phyloP scores from a whole-genome alignment of 2,888 invertebrate species.

The Acronicta psi region DNA sequence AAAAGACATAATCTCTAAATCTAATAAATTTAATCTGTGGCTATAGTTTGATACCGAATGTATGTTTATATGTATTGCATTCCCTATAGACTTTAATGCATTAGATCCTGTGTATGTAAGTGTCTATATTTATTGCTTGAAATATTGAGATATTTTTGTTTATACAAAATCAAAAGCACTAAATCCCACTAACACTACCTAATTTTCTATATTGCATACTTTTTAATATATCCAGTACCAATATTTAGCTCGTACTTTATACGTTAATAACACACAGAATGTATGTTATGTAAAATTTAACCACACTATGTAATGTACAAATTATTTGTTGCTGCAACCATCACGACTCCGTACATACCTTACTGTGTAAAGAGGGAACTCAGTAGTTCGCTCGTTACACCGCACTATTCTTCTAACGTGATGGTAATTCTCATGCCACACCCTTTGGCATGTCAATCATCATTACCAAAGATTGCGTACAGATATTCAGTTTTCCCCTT shows the following conservation, averaged over 20 bases:
- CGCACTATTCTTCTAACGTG: slow-evolving; percentile 54
- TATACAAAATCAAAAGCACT: background rate
- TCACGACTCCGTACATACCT: slow-evolving; percentile 57
- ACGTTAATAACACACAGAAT: slow-evolving; percentile 12
- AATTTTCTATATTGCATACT: slow-evolving; percentile 32
- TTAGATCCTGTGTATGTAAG: too few relatives aligned
- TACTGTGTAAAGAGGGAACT: slow-evolving; percentile 82
- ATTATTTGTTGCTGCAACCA: slow-evolving; percentile 78
- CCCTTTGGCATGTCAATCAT: slow-evolving; percentile 78
- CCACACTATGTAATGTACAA: slow-evolving; percentile 21
- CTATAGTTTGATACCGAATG: too few relatives aligned
- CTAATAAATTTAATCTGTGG: too few relatives aligned
- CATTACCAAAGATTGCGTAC: slow-evolving; percentile 76
- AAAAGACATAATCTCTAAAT: too few relatives aligned
- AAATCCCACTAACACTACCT: slow-evolving; percentile 6
- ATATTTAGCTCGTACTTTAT: slow-evolving; percentile 12
- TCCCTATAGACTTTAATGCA: too few relatives aligned
- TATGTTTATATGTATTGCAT: too few relatives aligned
- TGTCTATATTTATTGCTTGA: background rate
- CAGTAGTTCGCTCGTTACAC: slow-evolving; percentile 80
- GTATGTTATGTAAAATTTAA: slow-evolving; percentile 36
- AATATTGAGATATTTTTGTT: background rate
- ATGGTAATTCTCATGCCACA: slow-evolving; percentile 65
- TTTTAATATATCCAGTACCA: slow-evolving; percentile 20
- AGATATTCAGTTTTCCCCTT: slow-evolving; percentile 88